These are phyloP conservation scores for Hippocampus comes DNA, from an alignment of 2,113 vertebrate genomes.

Conservation along the genomic window DNA sequence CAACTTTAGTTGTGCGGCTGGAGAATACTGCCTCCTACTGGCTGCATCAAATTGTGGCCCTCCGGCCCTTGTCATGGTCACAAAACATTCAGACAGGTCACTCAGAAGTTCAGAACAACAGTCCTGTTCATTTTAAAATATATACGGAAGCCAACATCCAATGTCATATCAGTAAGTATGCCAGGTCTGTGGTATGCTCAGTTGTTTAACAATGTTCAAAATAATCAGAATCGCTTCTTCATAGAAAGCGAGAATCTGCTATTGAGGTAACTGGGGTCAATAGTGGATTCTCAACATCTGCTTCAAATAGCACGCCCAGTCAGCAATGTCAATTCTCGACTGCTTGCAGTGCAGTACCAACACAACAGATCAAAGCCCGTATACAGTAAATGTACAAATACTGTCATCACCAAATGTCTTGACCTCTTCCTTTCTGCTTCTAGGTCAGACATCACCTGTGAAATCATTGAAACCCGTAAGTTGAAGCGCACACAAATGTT, in stretches of 20 bases:
- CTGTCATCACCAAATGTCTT: neutral
- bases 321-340: neutral
- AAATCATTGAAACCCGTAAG: conserved; percentile 93
- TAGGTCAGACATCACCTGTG: conserved; percentile 93
- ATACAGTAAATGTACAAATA: no score
- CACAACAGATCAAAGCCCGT: neutral
- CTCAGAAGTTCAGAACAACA: neutral
- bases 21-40: conserved; percentile 43
- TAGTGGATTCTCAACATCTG: neutral
- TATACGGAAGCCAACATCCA: neutral
- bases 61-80: conserved; percentile 2
- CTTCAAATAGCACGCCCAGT: neutral
- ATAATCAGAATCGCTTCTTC: neutral
- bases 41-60: conserved; percentile 16
- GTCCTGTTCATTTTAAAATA: neutral
- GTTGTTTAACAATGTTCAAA: neutral
- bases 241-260: neutral
- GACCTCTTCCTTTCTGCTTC: conserved; percentile 12
- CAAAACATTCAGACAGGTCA: neutral
- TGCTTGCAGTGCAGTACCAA: neutral
- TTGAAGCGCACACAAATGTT: conserved; percentile 24
- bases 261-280: neutral
- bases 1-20: neutral
- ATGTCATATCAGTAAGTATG: neutral
- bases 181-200: neutral